phyloP scores from a whole-genome alignment of 2,797 vertebrate species.

The Echiichthys vipera region DNA sequence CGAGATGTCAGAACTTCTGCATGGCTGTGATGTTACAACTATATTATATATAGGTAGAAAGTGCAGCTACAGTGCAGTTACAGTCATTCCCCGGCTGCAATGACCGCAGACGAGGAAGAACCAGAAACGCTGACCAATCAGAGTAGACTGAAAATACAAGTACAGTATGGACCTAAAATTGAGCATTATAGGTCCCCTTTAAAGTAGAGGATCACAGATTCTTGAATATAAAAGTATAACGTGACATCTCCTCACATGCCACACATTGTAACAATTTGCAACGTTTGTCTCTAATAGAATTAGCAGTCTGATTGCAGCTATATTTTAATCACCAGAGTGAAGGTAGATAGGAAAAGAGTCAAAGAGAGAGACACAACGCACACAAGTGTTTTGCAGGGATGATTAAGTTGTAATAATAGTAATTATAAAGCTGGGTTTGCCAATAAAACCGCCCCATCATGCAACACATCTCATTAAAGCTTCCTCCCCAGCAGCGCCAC shows the following conservation, averaged over 20 bases:
- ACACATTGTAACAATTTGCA: neutral
- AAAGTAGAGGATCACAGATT: too few species aligned
- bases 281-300: neutral
- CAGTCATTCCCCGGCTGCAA: too few species aligned
- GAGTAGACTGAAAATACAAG: too few species aligned
- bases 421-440: constrained; percentile 66
- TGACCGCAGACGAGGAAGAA: too few species aligned
- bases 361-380: neutral
- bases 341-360: constrained; percentile 30
- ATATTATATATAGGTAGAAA: too few species aligned
- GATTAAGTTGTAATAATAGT: constrained; percentile 67
- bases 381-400: constrained; percentile 47
- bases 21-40: too few species aligned
- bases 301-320: neutral
- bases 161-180: too few species aligned
- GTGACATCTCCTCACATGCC: neutral
- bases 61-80: too few species aligned
- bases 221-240: neutral
- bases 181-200: too few species aligned
- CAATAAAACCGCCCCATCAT: constrained; percentile 65
- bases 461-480: constrained; percentile 56
- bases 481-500: constrained; percentile 24
- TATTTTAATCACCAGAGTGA: neutral
- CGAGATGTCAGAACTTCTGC: too few species aligned
- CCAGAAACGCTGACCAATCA: too few species aligned